These are phyloP conservation scores for Rhea americana DNA, from an alignment of 2,113 vertebrate species.

Conservation along the genomic window DNA sequence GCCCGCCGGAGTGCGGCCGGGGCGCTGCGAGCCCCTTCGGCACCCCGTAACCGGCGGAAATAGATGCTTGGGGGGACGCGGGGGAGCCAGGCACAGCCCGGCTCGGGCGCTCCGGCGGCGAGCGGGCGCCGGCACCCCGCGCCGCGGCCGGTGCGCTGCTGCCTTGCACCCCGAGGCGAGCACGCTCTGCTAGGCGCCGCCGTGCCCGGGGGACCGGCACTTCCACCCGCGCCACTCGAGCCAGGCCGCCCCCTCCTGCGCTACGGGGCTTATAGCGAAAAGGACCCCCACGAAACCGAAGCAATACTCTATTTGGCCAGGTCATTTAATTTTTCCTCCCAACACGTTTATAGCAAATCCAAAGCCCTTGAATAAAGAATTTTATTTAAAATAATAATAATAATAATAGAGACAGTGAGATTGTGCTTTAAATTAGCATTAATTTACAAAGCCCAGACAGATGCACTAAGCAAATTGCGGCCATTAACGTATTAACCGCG, in stretches of 20 bases:
- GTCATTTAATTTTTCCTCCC: fast-evolving
- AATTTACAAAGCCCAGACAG: slow-evolving; percentile 49
- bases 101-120: background rate
- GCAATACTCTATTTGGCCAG: background rate
- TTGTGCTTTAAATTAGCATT: slow-evolving; percentile 56
- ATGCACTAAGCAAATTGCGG: slow-evolving; percentile 41
- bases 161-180: too few relatives aligned
- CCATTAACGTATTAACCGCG: slow-evolving; percentile 55
- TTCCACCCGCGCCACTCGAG: background rate
- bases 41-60: too few relatives aligned
- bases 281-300: background rate
- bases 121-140: too few relatives aligned
- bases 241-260: background rate
- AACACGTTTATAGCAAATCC: background rate
- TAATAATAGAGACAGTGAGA: background rate
- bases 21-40: too few relatives aligned
- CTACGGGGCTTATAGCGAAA: background rate
- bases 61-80: background rate
- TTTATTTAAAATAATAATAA: too few relatives aligned
- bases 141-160: too few relatives aligned
- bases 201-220: too few relatives aligned
- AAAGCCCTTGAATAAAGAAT: background rate
- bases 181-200: too few relatives aligned
- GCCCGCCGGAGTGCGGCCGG: too few relatives aligned
- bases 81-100: background rate